phyloP scores from a whole-genome alignment of 2,888 invertebrate species.

The Drosophila tripunctata region DNA sequence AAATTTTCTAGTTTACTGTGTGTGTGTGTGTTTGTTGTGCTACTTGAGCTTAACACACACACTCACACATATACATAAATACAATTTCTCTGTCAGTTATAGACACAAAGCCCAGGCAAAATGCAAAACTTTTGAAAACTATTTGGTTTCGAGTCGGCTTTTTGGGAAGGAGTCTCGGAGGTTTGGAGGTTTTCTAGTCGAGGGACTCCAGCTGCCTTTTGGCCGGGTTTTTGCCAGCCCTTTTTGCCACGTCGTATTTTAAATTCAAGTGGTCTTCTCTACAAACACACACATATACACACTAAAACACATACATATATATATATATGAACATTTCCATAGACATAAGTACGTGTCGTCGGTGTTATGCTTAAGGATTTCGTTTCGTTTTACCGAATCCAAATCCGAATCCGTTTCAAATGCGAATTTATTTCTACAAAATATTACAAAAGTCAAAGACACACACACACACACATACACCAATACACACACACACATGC shows the following conservation, averaged over 20 bases:
- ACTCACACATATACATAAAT: constrained; percentile 29
- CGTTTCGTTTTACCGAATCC: constrained; percentile 76
- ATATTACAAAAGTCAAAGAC: constrained; percentile 83
- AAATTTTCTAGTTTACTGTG: constrained; percentile 61
- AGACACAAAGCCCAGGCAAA: constrained; percentile 60
- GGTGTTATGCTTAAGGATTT: constrained; percentile 80
- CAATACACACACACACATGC: constrained; percentile 1
- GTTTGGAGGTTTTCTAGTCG: constrained; percentile 20
- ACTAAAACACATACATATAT: constrained; percentile 1
- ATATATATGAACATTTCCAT: constrained; percentile 22
- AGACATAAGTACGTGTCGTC: constrained; percentile 41
- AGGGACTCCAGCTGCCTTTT: constrained; percentile 27
- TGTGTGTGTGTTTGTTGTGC: constrained; percentile 43
- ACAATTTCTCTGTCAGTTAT: constrained; percentile 27
- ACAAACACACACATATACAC: constrained; percentile 37
- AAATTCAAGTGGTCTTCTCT: constrained; percentile 81
- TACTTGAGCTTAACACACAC: constrained; percentile 74
- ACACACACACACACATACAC: constrained; percentile 23
- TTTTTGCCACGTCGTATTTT: constrained; percentile 77
- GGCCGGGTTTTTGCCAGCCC: constrained; percentile 51
- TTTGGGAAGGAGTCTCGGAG: constrained; percentile 32
- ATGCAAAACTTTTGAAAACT: constrained; percentile 78
- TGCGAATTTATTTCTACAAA: constrained; percentile 82
- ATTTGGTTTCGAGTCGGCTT: constrained; percentile 61
- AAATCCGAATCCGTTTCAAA: constrained; percentile 82